Percentiles rank a stretch among this genome's conserved stretches.
Evolutionary conservation across 2,797 vertebrate genomes (phyloP).

Genomic region (Falco concolor): DNA sequence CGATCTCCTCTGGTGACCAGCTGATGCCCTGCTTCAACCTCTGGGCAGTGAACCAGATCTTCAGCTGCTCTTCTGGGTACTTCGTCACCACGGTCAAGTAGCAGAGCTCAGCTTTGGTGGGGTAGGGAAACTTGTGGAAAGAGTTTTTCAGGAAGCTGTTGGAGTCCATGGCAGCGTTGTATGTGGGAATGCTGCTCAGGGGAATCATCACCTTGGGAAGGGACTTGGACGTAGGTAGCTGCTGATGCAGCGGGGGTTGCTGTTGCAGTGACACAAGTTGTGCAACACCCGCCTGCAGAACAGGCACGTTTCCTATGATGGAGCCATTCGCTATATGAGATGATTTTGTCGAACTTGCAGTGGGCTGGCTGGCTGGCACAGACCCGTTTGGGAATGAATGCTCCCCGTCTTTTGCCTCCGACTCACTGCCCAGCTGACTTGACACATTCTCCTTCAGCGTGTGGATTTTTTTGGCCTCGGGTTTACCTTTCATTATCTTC

Average conservation of each 20-base stretch:
- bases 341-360: slow-evolving; percentile 52
- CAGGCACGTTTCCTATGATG: slow-evolving; percentile 80
- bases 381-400: slow-evolving; percentile 64
- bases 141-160: slow-evolving; percentile 96
- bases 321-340: slow-evolving; percentile 86
- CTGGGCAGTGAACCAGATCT: slow-evolving; percentile 99
- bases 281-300: slow-evolving; percentile 88
- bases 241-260: slow-evolving; percentile 74
- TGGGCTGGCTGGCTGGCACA: slow-evolving; percentile 44
- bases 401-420: slow-evolving; percentile 66
- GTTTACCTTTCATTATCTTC: slow-evolving; percentile 93
- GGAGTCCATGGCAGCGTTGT: slow-evolving; percentile 94
- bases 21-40: slow-evolving; percentile 97
- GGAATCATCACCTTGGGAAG: slow-evolving; percentile 99
- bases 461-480: slow-evolving; percentile 91
- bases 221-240: slow-evolving; percentile 83
- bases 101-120: slow-evolving; percentile 96
- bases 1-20: slow-evolving; percentile 97
- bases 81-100: slow-evolving; percentile 98
- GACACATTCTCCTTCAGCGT: slow-evolving; percentile 70
- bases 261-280: slow-evolving; percentile 90
- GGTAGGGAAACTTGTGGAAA: slow-evolving; percentile 97
- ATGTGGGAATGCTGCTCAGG: slow-evolving; percentile 96
- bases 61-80: slow-evolving; percentile 96
- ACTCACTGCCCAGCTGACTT: slow-evolving; percentile 45